Conservation (phyloP, 2,113 vertebrate genomes). For the Gallinago paraguaiae region DNA sequence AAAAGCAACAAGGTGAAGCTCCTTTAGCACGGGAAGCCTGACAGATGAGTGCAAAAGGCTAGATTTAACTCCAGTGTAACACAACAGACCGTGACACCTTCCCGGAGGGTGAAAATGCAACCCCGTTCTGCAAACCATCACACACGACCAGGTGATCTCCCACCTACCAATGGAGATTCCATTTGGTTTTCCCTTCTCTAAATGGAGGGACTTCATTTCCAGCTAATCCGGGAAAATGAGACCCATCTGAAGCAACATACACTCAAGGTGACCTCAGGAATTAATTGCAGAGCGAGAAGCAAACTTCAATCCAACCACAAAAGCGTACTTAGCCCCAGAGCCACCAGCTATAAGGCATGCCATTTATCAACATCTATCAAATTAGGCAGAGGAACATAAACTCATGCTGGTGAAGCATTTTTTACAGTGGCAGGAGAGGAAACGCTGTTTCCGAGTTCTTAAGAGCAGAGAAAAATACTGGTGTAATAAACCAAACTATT, state of each 20-base stretch:
- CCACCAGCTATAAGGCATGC: background rate
- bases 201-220: no score
- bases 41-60: slow-evolving; percentile 36
- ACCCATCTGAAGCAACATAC: background rate
- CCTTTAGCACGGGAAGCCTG: slow-evolving; percentile 24
- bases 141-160: background rate
- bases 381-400: slow-evolving; percentile 26
- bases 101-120: slow-evolving; percentile 1
- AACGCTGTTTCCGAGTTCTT: background rate
- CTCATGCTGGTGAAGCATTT: background rate
- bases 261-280: slow-evolving; percentile 31
- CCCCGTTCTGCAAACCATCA: background rate
- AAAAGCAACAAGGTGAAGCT: slow-evolving; percentile 62
- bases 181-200: background rate
- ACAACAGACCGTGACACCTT: background rate
- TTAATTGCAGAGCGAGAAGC: slow-evolving; percentile 30
- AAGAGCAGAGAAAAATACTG: slow-evolving; percentile 5
- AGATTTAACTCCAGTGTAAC: slow-evolving; percentile 8
- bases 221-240: background rate
- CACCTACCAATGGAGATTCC: background rate
- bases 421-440: slow-evolving; percentile 15
- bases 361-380: slow-evolving; percentile 43
- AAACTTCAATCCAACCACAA: background rate
- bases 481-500: slow-evolving; percentile 10
- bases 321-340: slow-evolving; percentile 15